phyloP scores from a whole-genome alignment of 2,888 invertebrate species.

The Perizoma affinitatum region DNA sequence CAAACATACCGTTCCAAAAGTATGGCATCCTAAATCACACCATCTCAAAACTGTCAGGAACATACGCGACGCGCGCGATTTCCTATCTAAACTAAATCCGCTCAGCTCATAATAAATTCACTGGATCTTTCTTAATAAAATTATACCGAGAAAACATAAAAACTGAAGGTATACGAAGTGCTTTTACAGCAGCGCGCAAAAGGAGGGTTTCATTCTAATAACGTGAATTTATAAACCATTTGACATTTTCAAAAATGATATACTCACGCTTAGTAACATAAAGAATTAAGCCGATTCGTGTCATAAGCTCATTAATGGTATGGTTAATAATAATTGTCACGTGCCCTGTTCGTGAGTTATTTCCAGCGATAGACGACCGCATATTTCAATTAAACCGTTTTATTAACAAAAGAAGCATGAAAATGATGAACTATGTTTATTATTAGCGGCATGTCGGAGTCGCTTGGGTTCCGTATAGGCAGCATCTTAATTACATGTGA shows the following conservation, averaged over 20 bases:
- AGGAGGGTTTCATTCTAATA: slow-evolving; percentile 40
- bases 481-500: slow-evolving; percentile 61
- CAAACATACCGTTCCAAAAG: slow-evolving; percentile 36
- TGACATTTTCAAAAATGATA: slow-evolving; percentile 33
- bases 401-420: slow-evolving; percentile 27
- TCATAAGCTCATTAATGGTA: slow-evolving; percentile 22
- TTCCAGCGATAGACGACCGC: slow-evolving; percentile 20
- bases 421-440: slow-evolving; percentile 24
- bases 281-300: slow-evolving; percentile 22
- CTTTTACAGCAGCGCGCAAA: slow-evolving; percentile 30
- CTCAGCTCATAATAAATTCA: slow-evolving; percentile 42
- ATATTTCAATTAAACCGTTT: slow-evolving; percentile 25
- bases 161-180: slow-evolving; percentile 30
- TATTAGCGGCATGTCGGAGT: slow-evolving; percentile 29
- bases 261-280: slow-evolving; percentile 17
- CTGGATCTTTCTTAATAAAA: slow-evolving; percentile 43
- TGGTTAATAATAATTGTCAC: slow-evolving; percentile 4
- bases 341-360: slow-evolving; percentile 16
- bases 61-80: too few relatives aligned
- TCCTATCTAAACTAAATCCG: slow-evolving; percentile 40
- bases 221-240: slow-evolving; percentile 50
- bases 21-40: slow-evolving; percentile 53
- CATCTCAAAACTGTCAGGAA: slow-evolving; percentile 50
- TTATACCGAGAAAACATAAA: slow-evolving; percentile 24
- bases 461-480: slow-evolving; percentile 40